phyloP scores from a whole-genome alignment of 2,113 vertebrate genomes.

The Sisor rabdophorus region DNA sequence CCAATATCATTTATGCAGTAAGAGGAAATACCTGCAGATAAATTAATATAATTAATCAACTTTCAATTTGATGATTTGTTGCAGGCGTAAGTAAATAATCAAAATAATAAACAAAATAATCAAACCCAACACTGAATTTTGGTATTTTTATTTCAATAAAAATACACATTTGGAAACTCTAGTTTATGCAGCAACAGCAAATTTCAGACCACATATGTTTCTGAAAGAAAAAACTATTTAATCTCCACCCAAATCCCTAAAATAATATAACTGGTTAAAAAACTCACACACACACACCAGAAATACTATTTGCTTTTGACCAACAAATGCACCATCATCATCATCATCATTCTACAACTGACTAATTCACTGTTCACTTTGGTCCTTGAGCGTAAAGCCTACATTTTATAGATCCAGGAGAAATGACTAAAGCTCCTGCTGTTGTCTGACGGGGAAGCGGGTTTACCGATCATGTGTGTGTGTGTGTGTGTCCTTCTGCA shows the following conservation, averaged over 20 bases:
- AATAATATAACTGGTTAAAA: conserved; percentile 1
- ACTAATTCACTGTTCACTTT: conserved; percentile 35
- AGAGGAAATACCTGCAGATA: too few relatives aligned
- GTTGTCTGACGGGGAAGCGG: background rate
- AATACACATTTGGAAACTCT: conserved; percentile 44
- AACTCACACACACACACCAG: background rate
- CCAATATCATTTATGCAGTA: too few relatives aligned
- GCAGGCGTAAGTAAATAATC: too few relatives aligned
- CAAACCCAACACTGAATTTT: background rate
- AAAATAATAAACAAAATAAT: background rate
- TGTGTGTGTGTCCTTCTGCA: background rate
- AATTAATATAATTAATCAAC: too few relatives aligned
- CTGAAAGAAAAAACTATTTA: conserved; percentile 1
- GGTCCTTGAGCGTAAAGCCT: conserved; percentile 46
- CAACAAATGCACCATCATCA: conserved; percentile 13
- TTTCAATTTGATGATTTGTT: too few relatives aligned
- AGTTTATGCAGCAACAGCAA: conserved; percentile 32
- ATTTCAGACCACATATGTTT: conserved; percentile 2
- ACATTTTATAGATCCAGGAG: conserved; percentile 17
- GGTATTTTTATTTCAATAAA: conserved; percentile 39
- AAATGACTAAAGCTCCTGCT: background rate
- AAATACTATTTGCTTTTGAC: conserved; percentile 33
- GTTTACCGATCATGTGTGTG: background rate
- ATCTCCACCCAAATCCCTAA: background rate
- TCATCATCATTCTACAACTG: conserved; percentile 2